Evolutionary conservation across 2,888 invertebrate genomes (phyloP), one percentile per base, ranked within the genome.

Genomic region (Theretra japonica): DNA sequence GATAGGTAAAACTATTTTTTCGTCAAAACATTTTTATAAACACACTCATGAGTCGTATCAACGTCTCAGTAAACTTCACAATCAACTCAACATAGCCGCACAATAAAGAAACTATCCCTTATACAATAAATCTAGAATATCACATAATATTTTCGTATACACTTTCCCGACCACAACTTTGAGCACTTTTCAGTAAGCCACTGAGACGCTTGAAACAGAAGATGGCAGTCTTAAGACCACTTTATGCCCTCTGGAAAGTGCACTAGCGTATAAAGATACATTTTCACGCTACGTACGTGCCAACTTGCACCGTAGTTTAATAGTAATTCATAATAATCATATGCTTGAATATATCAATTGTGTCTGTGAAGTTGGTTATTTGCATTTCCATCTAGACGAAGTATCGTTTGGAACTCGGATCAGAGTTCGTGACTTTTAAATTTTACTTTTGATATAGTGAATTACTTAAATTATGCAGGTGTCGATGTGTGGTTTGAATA

Each of bases 231-330:
- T 82, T 87, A 86, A 88, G 82, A 82, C 84, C 85, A 86, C 86
- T 89, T 87, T 87, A 86, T 83, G 82, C 80, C 78, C 81, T 75
- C 83, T 81, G 77, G 79, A 80, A 85, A 89, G 88, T 89, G 89
- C 89, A 87, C 83, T 86, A 78, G 74, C 79, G 82, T 86, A 86
- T 89, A 86, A 87, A 88, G 80, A 83, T 82, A 84, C 82, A 83
- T 82, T 86, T 86, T 82, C 79, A 76, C 81, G 78, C 78, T 75
- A 73, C 73, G 75, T 77, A 79, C 76, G 77, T 77, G 74, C 73
- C 70, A 78, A 72, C 73, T 74, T 73, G 19, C 15, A 68, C 23
- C 41, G n/a, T 8, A 50, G 50, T 73, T 73, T 73, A 56, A 72
- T 65, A 65, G 25, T 65, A 65, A 30, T 71, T 53, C 21, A 25